Evolutionary conservation across 2,797 vertebrate genomes (phyloP).

Genomic region (Acipenser transmontanus): DNA sequence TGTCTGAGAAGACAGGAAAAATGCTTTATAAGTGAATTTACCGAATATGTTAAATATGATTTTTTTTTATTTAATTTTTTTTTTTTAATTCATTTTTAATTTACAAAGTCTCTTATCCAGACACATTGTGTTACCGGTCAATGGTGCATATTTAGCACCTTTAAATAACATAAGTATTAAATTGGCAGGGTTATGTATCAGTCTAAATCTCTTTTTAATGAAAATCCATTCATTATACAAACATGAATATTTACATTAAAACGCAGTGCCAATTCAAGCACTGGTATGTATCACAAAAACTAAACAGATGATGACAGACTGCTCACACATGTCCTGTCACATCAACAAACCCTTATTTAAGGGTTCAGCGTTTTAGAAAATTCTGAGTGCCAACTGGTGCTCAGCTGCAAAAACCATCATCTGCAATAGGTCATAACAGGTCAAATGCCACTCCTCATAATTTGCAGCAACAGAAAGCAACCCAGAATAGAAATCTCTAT

Average conservation of each 20-base stretch:
- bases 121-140: too few relatives aligned
- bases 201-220: slow-evolving; percentile 11
- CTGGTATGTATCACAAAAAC: slow-evolving; percentile 54
- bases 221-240: slow-evolving; percentile 5
- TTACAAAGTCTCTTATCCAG: too few relatives aligned
- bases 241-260: slow-evolving; percentile 2
- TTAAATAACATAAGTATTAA: too few relatives aligned
- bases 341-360: slow-evolving; percentile 61
- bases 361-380: slow-evolving; percentile 35
- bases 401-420: slow-evolving; percentile 84
- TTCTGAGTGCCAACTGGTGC: slow-evolving; percentile 47
- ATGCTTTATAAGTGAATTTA: too few relatives aligned
- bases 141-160: too few relatives aligned
- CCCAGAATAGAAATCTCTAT: slow-evolving; percentile 64
- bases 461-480: slow-evolving; percentile 54
- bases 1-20: too few relatives aligned
- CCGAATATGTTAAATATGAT: too few relatives aligned
- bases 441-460: slow-evolving; percentile 48
- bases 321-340: slow-evolving; percentile 67
- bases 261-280: slow-evolving; percentile 30
- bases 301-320: slow-evolving; percentile 63
- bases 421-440: slow-evolving; percentile 56
- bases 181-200: neutral
- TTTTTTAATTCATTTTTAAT: too few relatives aligned
- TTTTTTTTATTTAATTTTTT: too few relatives aligned